Evolutionary conservation across 2,113 vertebrate genomes (phyloP).

Genomic region (Tretioscincus oriximinensis): DNA sequence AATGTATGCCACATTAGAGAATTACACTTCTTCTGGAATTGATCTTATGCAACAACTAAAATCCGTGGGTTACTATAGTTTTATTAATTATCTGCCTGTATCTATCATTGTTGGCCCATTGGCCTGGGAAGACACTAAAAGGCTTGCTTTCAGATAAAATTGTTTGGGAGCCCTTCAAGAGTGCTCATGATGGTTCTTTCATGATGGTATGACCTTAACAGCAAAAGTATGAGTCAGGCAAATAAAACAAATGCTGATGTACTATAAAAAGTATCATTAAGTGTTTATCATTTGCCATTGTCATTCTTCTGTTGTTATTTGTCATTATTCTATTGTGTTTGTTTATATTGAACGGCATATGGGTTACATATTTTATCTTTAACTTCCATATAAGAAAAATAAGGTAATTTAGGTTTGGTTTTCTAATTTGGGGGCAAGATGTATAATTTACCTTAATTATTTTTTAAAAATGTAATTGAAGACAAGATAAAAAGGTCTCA

Average conservation of each 20-base stretch:
- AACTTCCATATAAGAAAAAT: neutral
- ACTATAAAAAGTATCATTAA: neutral
- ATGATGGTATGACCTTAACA: constrained; percentile 18
- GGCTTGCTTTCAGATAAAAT: neutral
- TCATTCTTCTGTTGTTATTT: neutral
- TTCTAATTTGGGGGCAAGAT: neutral
- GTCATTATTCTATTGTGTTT: neutral
- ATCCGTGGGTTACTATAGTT: neutral
- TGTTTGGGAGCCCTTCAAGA: neutral
- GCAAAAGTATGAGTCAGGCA: neutral
- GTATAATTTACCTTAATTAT: neutral
- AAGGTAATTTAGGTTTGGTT: neutral
- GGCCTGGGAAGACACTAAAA: neutral
- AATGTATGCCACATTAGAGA: neutral
- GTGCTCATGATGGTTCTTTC: neutral
- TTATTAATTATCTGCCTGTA: neutral
- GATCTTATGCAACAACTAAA: neutral
- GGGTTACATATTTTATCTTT: neutral
- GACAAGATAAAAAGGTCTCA: neutral
- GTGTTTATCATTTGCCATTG: constrained; percentile 1
- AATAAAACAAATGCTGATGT: neutral
- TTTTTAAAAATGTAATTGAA: neutral
- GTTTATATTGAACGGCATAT: neutral
- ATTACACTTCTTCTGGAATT: neutral
- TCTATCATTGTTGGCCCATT: neutral